Evolutionary conservation across 2,797 vertebrate genomes (phyloP).

Genomic region (Sparidentex hasta): DNA sequence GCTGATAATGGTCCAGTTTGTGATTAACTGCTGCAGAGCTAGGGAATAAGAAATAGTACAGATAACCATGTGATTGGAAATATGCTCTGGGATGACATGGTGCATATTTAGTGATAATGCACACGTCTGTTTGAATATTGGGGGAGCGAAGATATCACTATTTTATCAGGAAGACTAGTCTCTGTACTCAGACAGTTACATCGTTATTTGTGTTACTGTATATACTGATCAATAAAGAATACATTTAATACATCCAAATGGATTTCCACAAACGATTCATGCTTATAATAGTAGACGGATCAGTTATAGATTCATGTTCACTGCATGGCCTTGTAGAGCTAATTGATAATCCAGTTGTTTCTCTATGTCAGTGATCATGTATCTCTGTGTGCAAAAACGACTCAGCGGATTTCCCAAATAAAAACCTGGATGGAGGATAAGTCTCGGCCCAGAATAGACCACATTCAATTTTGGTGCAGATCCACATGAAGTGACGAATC

Average conservation of each 20-base stretch:
- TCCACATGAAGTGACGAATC: too few species aligned
- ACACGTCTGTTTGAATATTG: not conserved
- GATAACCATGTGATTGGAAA: not conserved
- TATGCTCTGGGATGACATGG: not conserved
- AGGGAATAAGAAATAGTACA: not conserved
- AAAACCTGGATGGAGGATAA: too few species aligned
- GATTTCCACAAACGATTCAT: not conserved
- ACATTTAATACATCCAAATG: not conserved
- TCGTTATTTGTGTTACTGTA: not conserved
- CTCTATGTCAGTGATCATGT: not conserved
- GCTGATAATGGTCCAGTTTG: not conserved
- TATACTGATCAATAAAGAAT: not conserved
- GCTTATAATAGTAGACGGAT: not conserved
- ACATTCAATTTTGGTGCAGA: too few species aligned
- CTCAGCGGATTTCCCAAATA: too few species aligned
- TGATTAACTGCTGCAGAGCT: slow-evolving; percentile 9
- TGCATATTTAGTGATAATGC: not conserved
- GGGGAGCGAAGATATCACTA: not conserved
- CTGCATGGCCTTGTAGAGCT: not conserved
- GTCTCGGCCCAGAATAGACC: too few species aligned
- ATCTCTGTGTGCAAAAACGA: not conserved
- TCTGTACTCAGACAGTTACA: not conserved
- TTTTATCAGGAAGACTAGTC: not conserved
- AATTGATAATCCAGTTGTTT: not conserved
- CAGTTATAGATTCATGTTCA: not conserved